These are phyloP conservation scores for Scrobipalpa atriplicella DNA, from an alignment of 2,888 invertebrate species.

Conservation along the genomic window DNA sequence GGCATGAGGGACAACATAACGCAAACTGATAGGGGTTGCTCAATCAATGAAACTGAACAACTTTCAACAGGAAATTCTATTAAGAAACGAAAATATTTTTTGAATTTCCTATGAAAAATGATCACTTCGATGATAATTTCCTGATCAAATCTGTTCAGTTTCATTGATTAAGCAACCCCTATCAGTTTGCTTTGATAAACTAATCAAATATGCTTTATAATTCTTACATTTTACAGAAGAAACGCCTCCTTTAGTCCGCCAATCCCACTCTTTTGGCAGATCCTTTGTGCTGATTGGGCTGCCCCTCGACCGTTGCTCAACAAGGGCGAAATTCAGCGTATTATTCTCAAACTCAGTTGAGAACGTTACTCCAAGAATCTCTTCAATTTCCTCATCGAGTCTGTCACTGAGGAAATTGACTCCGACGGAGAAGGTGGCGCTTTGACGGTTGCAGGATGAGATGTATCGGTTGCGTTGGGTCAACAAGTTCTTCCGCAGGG, in stretches of 20 bases:
- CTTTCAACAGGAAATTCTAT: no score
- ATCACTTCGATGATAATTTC: no score
- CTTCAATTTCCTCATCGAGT: conserved; percentile 54
- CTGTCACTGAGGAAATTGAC: conserved; percentile 62
- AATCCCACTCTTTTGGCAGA: conserved; percentile 66
- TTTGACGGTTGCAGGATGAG: conserved; percentile 63
- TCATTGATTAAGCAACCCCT: no score
- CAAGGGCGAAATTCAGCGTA: conserved; percentile 36
- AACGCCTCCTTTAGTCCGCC: conserved; percentile 66
- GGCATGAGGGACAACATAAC: no score
- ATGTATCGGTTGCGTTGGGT: conserved; percentile 59
- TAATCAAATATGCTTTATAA: no score
- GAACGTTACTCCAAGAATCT: conserved; percentile 49
- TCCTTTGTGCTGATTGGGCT: conserved; percentile 45
- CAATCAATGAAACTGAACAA: no score
- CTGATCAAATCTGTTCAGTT: no score
- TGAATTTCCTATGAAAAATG: no score
- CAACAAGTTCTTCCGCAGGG: conserved; percentile 63
- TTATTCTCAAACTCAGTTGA: conserved; percentile 39
- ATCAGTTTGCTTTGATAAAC: no score
- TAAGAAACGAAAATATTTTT: no score
- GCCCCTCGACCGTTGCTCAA: no score
- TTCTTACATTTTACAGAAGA: conserved; percentile 65
- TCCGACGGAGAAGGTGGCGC: conserved; percentile 55
- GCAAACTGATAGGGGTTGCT: no score